These are phyloP conservation scores for Allacma fusca DNA, from an alignment of 2,888 invertebrate species.

Conservation along the genomic window DNA sequence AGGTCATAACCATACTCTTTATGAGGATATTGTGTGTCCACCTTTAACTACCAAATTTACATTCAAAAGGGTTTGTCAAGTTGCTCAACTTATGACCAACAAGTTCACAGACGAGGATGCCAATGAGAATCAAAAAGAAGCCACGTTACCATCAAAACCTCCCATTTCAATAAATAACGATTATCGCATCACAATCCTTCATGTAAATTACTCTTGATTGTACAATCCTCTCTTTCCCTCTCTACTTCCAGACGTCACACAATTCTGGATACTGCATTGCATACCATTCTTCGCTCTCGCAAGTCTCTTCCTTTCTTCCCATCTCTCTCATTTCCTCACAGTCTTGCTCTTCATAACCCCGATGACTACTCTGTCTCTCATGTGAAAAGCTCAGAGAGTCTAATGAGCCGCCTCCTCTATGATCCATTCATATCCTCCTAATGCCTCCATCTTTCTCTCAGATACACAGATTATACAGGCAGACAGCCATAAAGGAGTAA, in stretches of 20 bases:
- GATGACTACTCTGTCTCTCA: conserved; percentile 5
- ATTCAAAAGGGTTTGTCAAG: conserved; percentile 62
- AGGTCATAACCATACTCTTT: conserved; percentile 61
- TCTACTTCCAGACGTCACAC: conserved; percentile 25
- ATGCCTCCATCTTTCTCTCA: conserved; percentile 45
- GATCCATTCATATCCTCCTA: conserved; percentile 49
- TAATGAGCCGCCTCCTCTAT: conserved; percentile 55
- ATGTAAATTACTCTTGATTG: conserved; percentile 58
- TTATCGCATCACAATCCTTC: conserved; percentile 58
- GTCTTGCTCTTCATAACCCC: not conserved
- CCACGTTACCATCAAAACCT: conserved; percentile 54
- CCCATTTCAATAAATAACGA: conserved; percentile 61
- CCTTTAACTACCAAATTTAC: conserved; percentile 61
- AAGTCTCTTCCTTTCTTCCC: not conserved
- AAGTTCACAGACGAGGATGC: conserved; percentile 41
- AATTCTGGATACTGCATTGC: conserved; percentile 19
- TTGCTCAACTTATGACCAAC: conserved; percentile 56
- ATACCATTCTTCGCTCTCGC: not conserved
- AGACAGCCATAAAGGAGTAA: conserved; percentile 52
- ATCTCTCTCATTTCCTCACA: not conserved
- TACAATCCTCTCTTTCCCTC: conserved; percentile 48
- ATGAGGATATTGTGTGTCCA: conserved; percentile 60
- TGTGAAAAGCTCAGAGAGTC: conserved; percentile 33
- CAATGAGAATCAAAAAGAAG: conserved; percentile 52
- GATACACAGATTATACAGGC: conserved; percentile 43